Evolutionary conservation across 1,140 invertebrate species (phyloP).

Genomic region (Oscheius sp.): DNA sequence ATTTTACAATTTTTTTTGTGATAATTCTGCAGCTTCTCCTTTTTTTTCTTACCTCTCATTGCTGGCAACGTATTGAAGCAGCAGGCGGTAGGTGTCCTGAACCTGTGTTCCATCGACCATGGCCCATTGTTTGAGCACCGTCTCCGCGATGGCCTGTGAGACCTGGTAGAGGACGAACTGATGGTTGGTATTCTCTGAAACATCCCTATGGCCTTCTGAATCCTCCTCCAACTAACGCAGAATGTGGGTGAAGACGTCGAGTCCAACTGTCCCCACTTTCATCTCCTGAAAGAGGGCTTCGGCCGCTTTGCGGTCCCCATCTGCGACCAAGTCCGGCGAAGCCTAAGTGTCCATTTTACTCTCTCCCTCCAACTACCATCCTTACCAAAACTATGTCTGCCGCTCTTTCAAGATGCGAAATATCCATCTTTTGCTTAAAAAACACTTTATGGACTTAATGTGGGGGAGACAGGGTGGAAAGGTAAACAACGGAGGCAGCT

Average conservation of each 20-base stretch:
- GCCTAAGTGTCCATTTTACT: no score
- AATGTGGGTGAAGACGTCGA: background rate
- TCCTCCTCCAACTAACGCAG: no score
- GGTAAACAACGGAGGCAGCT: slow-evolving; percentile 10
- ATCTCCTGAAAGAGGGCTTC: slow-evolving; percentile 14
- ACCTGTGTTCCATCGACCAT: slow-evolving; percentile 5
- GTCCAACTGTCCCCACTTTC: background rate
- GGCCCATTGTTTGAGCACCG: slow-evolving; percentile 30
- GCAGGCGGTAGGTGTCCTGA: slow-evolving; percentile 18
- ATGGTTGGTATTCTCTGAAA: slow-evolving; percentile 23
- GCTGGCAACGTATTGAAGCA: slow-evolving; percentile 26
- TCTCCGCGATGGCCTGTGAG: slow-evolving; percentile 16
- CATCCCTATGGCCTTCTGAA: no score
- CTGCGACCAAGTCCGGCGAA: no score
- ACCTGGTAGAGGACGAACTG: slow-evolving; percentile 34
- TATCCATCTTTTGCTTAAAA: slow-evolving; percentile 3
- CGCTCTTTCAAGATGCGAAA: slow-evolving; percentile 10
- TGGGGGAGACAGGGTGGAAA: background rate
- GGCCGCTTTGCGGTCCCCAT: slow-evolving; percentile 6
- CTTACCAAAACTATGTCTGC: slow-evolving; percentile 9
- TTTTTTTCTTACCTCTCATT: slow-evolving; percentile 22
- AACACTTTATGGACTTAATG: background rate
- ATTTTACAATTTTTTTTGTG: no score
- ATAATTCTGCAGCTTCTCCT: no score
- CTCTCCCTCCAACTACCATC: background rate